Evolutionary conservation across 2,113 vertebrate genomes (phyloP).

Genomic region (Forbesichthys agassizii): DNA sequence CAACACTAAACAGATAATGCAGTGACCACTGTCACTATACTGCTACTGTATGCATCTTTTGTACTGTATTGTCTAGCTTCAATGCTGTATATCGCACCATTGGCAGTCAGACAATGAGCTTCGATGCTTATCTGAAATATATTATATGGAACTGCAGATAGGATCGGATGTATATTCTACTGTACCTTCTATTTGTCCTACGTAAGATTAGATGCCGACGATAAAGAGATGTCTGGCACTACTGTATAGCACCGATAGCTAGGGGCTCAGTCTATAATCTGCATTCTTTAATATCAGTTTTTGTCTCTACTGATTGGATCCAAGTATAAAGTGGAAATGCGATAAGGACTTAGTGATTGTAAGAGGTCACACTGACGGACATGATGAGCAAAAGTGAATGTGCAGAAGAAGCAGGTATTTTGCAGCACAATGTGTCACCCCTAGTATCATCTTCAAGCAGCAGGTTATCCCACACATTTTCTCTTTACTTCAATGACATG

Average conservation of each 20-base stretch:
- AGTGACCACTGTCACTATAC: no score
- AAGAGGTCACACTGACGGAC: background rate
- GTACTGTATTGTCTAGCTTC: no score
- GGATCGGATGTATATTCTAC: no score
- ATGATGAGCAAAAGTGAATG: background rate
- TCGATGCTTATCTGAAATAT: no score
- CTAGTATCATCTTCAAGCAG: slow-evolving; percentile 5
- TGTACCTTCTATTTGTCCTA: no score
- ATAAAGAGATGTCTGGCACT: no score
- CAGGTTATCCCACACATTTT: background rate
- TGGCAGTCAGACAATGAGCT: no score
- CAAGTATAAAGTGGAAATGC: background rate
- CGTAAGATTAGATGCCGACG: no score
- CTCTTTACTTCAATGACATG: slow-evolving; percentile 24
- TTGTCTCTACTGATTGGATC: background rate
- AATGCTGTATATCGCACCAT: no score
- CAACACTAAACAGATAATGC: no score
- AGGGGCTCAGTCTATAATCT: background rate
- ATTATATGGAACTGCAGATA: no score
- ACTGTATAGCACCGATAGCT: slow-evolving; percentile 5
- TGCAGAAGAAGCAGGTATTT: slow-evolving; percentile 18
- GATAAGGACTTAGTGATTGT: background rate
- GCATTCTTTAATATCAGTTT: background rate
- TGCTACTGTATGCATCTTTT: no score
- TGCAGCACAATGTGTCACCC: background rate